phyloP scores from a whole-genome alignment of 2,113 vertebrate species.

The Atlantisia rogersi region DNA sequence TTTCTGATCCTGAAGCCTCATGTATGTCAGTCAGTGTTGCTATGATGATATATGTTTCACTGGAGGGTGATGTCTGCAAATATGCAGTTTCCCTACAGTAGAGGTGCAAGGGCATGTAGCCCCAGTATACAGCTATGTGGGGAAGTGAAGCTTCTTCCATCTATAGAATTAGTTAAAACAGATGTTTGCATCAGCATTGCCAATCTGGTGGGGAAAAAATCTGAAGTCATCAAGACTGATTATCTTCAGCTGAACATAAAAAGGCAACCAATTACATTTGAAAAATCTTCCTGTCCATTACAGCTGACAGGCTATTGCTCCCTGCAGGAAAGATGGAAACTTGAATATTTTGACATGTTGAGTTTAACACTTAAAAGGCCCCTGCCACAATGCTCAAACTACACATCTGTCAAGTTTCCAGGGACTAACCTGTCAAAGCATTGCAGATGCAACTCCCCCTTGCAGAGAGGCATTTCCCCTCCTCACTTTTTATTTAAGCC shows the following conservation, averaged over 20 bases:
- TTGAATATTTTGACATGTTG: background rate
- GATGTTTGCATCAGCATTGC: background rate
- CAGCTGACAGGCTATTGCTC: background rate
- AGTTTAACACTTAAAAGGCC: background rate
- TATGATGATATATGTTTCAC: background rate
- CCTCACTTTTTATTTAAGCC: background rate
- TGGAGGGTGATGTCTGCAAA: no score
- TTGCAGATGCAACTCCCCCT: background rate
- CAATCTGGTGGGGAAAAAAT: background rate
- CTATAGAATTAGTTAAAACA: background rate
- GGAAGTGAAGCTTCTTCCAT: background rate
- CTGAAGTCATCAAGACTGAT: background rate
- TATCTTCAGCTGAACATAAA: background rate
- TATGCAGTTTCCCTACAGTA: rapidly evolving
- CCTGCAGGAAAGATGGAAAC: background rate
- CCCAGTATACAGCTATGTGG: background rate
- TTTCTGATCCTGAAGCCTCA: background rate
- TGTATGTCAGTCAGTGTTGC: background rate
- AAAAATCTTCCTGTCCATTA: background rate
- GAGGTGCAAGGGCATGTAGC: background rate
- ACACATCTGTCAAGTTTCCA: background rate
- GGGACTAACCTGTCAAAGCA: background rate
- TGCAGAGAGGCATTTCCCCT: rapidly evolving
- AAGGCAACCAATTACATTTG: background rate
- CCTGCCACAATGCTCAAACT: background rate